These are phyloP conservation scores for Etia nguti DNA, from an alignment of 2,113 vertebrate species.

Conservation along the genomic window DNA sequence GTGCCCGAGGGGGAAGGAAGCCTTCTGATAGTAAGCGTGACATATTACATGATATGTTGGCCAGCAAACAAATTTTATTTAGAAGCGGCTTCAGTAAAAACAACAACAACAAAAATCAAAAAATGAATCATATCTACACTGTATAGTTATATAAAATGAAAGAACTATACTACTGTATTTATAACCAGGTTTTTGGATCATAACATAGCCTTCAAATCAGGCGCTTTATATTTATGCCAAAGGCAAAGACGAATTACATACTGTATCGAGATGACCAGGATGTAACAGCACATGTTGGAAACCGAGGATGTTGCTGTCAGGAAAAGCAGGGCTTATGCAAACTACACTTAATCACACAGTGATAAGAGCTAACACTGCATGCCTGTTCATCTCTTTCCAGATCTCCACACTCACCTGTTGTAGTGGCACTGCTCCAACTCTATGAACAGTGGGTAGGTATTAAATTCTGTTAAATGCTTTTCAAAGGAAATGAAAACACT, in stretches of 20 bases:
- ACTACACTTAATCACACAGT: conserved; percentile 21
- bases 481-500: neutral
- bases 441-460: neutral
- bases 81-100: neutral
- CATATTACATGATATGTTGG: neutral
- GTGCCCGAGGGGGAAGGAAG: neutral
- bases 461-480: neutral
- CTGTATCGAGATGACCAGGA: neutral
- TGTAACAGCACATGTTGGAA: conserved; percentile 21
- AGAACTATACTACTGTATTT: neutral
- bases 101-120: neutral
- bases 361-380: neutral
- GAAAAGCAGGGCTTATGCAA: conserved; percentile 55
- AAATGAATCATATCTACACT: neutral
- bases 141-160: neutral
- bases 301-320: conserved; percentile 40
- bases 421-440: neutral
- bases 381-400: conserved; percentile 3
- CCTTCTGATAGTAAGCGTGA: neutral
- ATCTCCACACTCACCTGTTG: neutral
- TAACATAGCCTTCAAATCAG: neutral
- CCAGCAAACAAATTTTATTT: neutral
- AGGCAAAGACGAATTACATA: neutral
- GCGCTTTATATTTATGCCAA: neutral
- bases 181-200: neutral